Evolutionary conservation across 2,797 vertebrate species (phyloP).

Genomic region (Clarias fuscus): DNA sequence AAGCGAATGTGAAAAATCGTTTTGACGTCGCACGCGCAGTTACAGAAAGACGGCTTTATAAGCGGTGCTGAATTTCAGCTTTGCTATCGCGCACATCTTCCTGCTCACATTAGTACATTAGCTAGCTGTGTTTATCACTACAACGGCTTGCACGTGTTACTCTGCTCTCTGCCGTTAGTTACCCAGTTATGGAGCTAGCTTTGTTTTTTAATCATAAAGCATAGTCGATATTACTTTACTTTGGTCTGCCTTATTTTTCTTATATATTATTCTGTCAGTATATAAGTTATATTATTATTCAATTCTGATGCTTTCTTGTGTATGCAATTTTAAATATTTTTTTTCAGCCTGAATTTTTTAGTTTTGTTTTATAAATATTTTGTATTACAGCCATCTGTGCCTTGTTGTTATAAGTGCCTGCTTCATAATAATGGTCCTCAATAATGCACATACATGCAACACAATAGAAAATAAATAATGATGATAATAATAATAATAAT

Average conservation of each 20-base stretch:
- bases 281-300: neutral
- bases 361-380: neutral
- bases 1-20: too few species aligned
- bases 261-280: neutral
- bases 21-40: too few species aligned
- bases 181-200: neutral
- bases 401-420: constrained; percentile 8
- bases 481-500: neutral
- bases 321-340: neutral
- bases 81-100: neutral
- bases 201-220: neutral
- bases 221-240: neutral
- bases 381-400: neutral
- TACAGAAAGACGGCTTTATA: neutral
- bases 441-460: neutral
- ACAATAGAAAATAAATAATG: neutral
- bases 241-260: neutral
- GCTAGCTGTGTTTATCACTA: neutral
- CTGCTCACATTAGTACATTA: neutral
- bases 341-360: neutral
- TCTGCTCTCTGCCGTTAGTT: neutral
- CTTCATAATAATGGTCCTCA: neutral
- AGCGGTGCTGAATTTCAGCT: neutral
- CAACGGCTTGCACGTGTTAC: too few species aligned
- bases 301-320: neutral